Evolutionary conservation across 2,888 invertebrate species (phyloP).

Genomic region (Ptychoptera contaminata): DNA sequence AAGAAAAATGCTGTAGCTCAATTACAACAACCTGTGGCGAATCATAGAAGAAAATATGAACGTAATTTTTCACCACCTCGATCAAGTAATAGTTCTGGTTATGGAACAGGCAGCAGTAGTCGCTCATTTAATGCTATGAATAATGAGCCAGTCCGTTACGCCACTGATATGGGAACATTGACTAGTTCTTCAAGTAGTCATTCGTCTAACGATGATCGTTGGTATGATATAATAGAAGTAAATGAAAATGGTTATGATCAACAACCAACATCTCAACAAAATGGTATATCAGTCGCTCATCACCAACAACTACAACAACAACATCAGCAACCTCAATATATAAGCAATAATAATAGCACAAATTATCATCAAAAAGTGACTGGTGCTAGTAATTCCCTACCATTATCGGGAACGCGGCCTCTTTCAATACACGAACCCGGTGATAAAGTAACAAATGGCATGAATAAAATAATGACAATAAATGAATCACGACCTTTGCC

Average conservation of each 20-base stretch:
- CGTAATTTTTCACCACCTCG: slow-evolving; percentile 62
- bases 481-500: slow-evolving; percentile 29
- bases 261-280: slow-evolving; percentile 24
- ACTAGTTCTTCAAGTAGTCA: slow-evolving; percentile 47
- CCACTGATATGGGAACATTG: slow-evolving; percentile 34
- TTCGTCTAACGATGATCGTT: slow-evolving; percentile 44
- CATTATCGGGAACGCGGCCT: slow-evolving; percentile 16
- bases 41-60: slow-evolving; percentile 52
- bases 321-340: slow-evolving; percentile 22
- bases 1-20: slow-evolving; percentile 28
- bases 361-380: slow-evolving; percentile 21
- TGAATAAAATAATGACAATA: slow-evolving; percentile 13
- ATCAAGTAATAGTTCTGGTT: slow-evolving; percentile 68
- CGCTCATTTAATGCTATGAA: slow-evolving; percentile 26
- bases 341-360: slow-evolving; percentile 19
- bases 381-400: slow-evolving; percentile 24
- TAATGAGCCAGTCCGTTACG: slow-evolving; percentile 12
- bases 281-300: slow-evolving; percentile 26
- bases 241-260: slow-evolving; percentile 30
- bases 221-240: slow-evolving; percentile 40
- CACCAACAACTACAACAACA: slow-evolving; percentile 18
- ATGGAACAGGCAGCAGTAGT: slow-evolving; percentile 53
- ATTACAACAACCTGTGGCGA: slow-evolving; percentile 28
- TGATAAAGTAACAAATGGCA: slow-evolving; percentile 12
- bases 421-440: slow-evolving; percentile 14